These are phyloP conservation scores for Eulemur rufifrons DNA, from an alignment of 2,113 vertebrate genomes.

Conservation along the genomic window DNA sequence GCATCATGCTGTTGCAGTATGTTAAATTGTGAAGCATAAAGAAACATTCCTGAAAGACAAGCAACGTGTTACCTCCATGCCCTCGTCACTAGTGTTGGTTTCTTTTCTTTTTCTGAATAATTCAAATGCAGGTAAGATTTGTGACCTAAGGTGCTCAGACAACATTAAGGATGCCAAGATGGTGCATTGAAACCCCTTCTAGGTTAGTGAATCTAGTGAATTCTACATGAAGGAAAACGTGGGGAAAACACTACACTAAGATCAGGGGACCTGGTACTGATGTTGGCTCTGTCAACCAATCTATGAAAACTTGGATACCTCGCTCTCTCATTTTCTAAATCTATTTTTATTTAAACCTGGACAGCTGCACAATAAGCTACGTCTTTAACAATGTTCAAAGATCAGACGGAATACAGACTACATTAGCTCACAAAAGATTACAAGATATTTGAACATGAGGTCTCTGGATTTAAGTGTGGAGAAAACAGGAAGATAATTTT, in stretches of 20 bases:
- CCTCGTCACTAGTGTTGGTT: neutral
- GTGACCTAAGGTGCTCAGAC: neutral
- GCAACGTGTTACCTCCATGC: accelerated
- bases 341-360: neutral
- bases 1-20: conserved; percentile 62
- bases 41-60: neutral
- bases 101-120: neutral
- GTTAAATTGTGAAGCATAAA: conserved; percentile 62
- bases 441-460: neutral
- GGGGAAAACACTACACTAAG: neutral
- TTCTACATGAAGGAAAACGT: neutral
- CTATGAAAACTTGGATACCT: no score
- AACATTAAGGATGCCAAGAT: neutral
- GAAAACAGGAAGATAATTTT: neutral
- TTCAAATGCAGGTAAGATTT: neutral
- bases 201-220: conserved; percentile 1
- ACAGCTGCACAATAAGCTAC: neutral
- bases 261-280: neutral
- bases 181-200: neutral
- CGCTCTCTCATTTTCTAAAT: neutral
- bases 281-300: neutral
- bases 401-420: neutral
- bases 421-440: neutral
- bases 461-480: neutral
- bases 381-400: neutral